Evolutionary conservation across 2,797 vertebrate species (phyloP).

Genomic region (Chrysocyon brachyurus): DNA sequence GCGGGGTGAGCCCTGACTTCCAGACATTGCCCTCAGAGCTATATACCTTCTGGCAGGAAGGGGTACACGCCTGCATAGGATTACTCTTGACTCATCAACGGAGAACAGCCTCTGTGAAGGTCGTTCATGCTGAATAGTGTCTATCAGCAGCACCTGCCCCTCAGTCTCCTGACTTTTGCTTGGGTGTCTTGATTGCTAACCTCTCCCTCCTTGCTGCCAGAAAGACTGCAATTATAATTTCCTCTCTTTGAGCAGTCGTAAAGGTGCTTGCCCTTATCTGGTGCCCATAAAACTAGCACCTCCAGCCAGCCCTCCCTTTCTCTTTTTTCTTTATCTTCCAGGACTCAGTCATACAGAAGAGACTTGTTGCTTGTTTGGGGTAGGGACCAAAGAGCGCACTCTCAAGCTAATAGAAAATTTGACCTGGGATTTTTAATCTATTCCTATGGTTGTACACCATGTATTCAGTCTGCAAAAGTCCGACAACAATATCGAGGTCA

Average conservation of each 20-base stretch:
- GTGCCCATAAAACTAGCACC: background rate
- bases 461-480: constrained; percentile 34
- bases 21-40: background rate
- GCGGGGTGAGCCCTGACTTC: background rate
- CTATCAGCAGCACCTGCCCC: background rate
- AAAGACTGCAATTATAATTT: constrained; percentile 61
- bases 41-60: constrained; percentile 31
- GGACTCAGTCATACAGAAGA: constrained; percentile 12
- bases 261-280: constrained; percentile 8
- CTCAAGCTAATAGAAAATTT: constrained; percentile 32
- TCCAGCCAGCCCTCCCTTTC: constrained; percentile 5
- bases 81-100: background rate
- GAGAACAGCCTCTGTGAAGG: background rate
- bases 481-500: background rate
- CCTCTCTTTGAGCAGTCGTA: constrained; percentile 45
- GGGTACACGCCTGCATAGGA: background rate
- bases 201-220: constrained; percentile 44
- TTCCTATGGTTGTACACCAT: background rate
- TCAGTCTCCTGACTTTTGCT: constrained; percentile 21
- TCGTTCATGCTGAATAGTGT: background rate
- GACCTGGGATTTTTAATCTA: constrained; percentile 2
- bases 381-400: background rate
- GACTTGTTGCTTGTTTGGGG: constrained; percentile 20
- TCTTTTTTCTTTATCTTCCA: constrained; percentile 37
- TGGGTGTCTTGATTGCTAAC: background rate